Evolutionary conservation across 2,113 vertebrate species (phyloP).

Genomic region (Gracilinanus agilis): DNA sequence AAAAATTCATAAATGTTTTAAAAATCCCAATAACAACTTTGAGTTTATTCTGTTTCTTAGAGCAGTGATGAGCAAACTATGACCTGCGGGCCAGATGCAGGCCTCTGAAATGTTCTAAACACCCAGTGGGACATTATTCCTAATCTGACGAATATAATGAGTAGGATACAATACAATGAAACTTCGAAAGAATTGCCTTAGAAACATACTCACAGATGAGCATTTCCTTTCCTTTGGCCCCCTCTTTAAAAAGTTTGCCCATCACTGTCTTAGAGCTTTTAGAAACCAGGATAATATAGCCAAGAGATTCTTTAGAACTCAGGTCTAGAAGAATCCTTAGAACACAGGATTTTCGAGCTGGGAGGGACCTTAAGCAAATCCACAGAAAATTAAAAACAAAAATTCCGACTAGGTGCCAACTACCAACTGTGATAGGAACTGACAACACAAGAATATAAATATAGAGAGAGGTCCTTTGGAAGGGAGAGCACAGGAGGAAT

Average conservation of each 20-base stretch:
- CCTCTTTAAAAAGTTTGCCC: too few relatives aligned
- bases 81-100: too few relatives aligned
- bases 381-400: not conserved
- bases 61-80: too few relatives aligned
- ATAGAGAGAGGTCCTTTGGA: not conserved
- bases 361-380: not conserved
- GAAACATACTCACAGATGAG: too few relatives aligned
- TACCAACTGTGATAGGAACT: not conserved
- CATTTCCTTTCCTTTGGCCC: too few relatives aligned
- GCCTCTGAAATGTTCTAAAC: too few relatives aligned
- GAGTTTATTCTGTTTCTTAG: not conserved
- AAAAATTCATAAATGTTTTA: not conserved
- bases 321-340: not conserved
- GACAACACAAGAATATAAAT: not conserved
- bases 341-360: not conserved
- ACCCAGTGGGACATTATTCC: too few relatives aligned
- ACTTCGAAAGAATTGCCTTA: too few relatives aligned
- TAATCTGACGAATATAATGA: too few relatives aligned
- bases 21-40: not conserved
- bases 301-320: not conserved
- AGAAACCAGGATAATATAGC: not conserved
- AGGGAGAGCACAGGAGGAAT: not conserved
- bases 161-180: too few relatives aligned
- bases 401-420: not conserved
- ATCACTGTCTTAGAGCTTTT: too few relatives aligned